Evolutionary conservation across 2,888 invertebrate species (phyloP), one percentile per base, ranked within the genome.

Genomic region (Erynnis tages): DNA sequence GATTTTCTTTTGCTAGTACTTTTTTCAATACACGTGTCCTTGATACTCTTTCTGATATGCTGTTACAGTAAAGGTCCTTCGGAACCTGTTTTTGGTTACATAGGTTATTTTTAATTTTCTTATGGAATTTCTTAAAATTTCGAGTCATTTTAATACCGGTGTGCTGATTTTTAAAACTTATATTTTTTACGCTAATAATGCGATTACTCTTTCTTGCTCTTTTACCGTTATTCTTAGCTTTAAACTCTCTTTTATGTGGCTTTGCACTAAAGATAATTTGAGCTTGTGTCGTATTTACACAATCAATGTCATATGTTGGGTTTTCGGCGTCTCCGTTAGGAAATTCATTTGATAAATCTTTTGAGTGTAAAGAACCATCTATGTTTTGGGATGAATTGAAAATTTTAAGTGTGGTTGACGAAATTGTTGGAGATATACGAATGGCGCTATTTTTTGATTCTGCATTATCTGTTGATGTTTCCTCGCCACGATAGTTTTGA

Each of bases 1-100:
- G 61, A 55, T 79, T 79, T 64, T 73, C 71, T 63, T 71, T 76
- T 10, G 72, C 71, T 17, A 60, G 56, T 8, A 62, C 63, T 59
- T 73, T 78, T 67, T 71, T 76, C 25, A 79, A 54, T 8, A 75
- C 55, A 27, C 62, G 56, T 16, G 67, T 62, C 32, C 63, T 65
- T 1, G 75, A 71, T 23, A 77, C 56, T 5, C 70, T 54, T 44
- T 62, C 65, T 14, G 72, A 69, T 38, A 71, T 50, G 19, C 62
- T 61, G 41, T 73, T 57, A 2, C 61, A 58, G 41, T 53, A 60
- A 3, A 70, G 57, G 29, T 65, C 55, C 46, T 65, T 63, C n/a
- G 59, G 56, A 32, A 71, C 58, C 54, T 66, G 53, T 19, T 27
- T 27, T 14, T 23, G 17, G 17, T 16, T 17, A 35, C 61, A 40